phyloP scores from a whole-genome alignment of 2,888 invertebrate species.

The Strigamia crassipes region DNA sequence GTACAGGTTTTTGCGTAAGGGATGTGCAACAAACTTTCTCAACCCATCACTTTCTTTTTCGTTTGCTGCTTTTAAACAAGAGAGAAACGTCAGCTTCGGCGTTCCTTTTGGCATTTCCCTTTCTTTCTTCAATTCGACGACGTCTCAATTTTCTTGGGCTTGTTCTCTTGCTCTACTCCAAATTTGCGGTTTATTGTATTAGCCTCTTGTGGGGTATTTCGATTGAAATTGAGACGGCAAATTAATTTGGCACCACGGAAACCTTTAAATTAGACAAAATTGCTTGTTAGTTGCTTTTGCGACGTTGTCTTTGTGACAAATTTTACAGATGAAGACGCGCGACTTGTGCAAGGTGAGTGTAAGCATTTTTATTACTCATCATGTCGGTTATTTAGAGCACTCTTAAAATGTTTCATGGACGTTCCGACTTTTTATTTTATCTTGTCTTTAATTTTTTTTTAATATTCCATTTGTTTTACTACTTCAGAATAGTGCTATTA shows the following conservation, averaged over 20 bases:
- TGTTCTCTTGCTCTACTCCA: not conserved
- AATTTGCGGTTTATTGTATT: slow-evolving; percentile 27
- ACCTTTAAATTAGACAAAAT: slow-evolving; percentile 37
- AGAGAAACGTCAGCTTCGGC: slow-evolving; percentile 29
- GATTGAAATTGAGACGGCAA: slow-evolving; percentile 24
- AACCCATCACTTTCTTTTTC: slow-evolving; percentile 41
- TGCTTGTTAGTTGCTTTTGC: slow-evolving; percentile 40
- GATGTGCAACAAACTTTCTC: not conserved
- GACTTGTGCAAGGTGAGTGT: not conserved
- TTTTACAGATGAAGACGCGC: slow-evolving; percentile 24
- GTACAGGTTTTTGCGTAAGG: slow-evolving; percentile 44
- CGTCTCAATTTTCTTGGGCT: slow-evolving; percentile 31
- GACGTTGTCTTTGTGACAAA: slow-evolving; percentile 13
- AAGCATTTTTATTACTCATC: slow-evolving; percentile 32
- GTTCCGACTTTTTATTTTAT: not conserved
- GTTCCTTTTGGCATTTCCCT: not conserved
- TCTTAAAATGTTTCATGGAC: slow-evolving; percentile 37
- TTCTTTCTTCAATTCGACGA: slow-evolving; percentile 12
- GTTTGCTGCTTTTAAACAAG: slow-evolving; percentile 2
- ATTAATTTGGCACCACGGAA: slow-evolving; percentile 39
- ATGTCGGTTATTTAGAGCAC: slow-evolving; percentile 38
- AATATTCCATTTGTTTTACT: not conserved
- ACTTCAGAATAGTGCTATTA: slow-evolving; percentile 7
- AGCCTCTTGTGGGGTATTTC: slow-evolving; percentile 42
- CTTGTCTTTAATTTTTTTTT: not conserved